Conservation (phyloP, 1,140 invertebrate genomes). For the Piezodorus guildinii region DNA sequence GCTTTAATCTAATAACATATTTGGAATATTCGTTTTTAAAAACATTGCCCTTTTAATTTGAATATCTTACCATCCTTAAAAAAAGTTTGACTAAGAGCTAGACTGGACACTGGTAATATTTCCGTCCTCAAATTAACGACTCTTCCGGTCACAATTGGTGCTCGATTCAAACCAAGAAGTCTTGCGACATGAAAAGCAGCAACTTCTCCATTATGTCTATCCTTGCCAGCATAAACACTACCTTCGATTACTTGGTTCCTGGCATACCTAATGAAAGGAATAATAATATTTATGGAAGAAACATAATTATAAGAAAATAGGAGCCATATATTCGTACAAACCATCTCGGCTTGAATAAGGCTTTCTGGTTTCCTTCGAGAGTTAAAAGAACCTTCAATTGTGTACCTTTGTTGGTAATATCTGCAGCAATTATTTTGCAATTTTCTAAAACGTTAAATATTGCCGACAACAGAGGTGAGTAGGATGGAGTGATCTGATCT, state of each 20-base stretch:
- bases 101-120: constrained; percentile 55
- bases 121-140: constrained; percentile 62
- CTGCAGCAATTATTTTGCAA: constrained; percentile 57
- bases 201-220: constrained; percentile 90
- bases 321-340: constrained; percentile 29
- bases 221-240: constrained; percentile 74
- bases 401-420: constrained; percentile 68
- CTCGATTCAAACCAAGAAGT: constrained; percentile 62
- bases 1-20: too few relatives aligned
- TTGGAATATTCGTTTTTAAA: too few relatives aligned
- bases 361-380: constrained; percentile 63
- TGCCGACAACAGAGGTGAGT: constrained; percentile 50
- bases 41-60: too few relatives aligned
- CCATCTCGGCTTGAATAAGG: constrained; percentile 85
- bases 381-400: constrained; percentile 77
- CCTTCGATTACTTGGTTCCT: constrained; percentile 62
- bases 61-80: constrained; percentile 33
- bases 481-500: constrained; percentile 19
- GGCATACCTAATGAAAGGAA: constrained; percentile 45
- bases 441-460: constrained; percentile 56
- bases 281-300: not conserved
- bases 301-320: not conserved
- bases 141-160: constrained; percentile 66
- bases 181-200: constrained; percentile 81
- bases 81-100: constrained; percentile 49